Base-by-base conservation (phyloP, 2,888 invertebrate genomes). In the Agrenia bidenticulata region DNA sequence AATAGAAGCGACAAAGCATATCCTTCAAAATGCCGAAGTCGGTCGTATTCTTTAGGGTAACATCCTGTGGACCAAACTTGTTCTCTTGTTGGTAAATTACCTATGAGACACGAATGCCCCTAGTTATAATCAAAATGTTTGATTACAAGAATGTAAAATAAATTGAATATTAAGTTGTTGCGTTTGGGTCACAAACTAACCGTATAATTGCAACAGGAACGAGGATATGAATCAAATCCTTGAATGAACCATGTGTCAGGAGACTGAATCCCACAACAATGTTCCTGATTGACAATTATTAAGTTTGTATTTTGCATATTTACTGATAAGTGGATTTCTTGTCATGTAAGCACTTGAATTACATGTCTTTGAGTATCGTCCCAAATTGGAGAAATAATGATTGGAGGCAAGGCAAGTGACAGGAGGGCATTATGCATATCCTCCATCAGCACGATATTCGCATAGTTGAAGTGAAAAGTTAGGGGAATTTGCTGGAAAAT, bases 321-420 rank as follows among this genome's bases (percentile, higher is more conserved):
- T n/a, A 45, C 15, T 45, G 45, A 5, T 45, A 11, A 19, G n/a
- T 9, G 15, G 15, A 42, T 32, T 13, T 21, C 13, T 19, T 17
- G 54, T 49, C 37, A 27, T 24, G 19, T 54, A 26, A 11, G 17
- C 23, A 11, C n/a, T 15, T 13, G 19, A 37, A 23, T 41, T 63
- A 65, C 68, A 56, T 63, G 64, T 27, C 49, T 19, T 42, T 68
- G 68, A 2, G 68, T 68, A 58, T 65, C 64, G 7, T 64, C 68
- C 59, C 62, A 45, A 19, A 65, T 41, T 2, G 68, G 68, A 19
- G 42, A 39, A 15, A 62, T 49, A 42, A 56, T 41, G 21, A 23
- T 39, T 0, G 64, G 61, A 2, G 67, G 45, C 7, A 23, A 23
- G 42, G 62, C 59, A 7, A 58, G 42, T 15, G 27, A 61, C n/a